These are phyloP conservation scores for Falco cherrug DNA, from an alignment of 2,797 vertebrate genomes.

Conservation along the genomic window DNA sequence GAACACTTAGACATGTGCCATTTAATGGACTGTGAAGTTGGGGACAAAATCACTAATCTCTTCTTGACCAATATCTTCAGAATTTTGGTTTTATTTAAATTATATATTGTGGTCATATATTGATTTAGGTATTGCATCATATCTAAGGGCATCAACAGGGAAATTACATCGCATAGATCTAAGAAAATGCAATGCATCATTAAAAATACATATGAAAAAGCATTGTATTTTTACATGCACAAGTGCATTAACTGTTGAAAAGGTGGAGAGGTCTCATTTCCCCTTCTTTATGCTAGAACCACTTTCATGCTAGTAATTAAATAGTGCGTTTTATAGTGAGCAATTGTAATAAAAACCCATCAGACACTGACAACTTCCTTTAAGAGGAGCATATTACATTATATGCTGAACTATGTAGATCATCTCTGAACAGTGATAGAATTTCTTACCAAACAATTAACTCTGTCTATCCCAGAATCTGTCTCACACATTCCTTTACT, in stretches of 20 bases:
- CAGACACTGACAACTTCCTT: slow-evolving; percentile 72
- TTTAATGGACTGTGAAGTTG: neutral
- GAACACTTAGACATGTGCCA: neutral
- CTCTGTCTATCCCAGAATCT: slow-evolving; percentile 33
- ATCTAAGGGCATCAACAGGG: neutral
- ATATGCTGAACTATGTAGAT: slow-evolving; percentile 62
- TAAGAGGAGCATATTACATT: slow-evolving; percentile 71
- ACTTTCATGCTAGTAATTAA: slow-evolving; percentile 75
- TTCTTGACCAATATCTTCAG: neutral
- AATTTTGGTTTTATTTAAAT: neutral
- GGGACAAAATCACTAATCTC: neutral
- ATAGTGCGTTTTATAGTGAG: slow-evolving; percentile 60
- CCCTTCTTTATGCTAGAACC: slow-evolving; percentile 73
- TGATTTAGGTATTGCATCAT: neutral
- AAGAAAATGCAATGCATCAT: slow-evolving; percentile 30
- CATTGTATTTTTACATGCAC: slow-evolving; percentile 64
- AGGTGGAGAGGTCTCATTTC: slow-evolving; percentile 70
- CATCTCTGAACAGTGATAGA: slow-evolving; percentile 67
- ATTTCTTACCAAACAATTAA: slow-evolving; percentile 69
- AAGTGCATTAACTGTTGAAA: slow-evolving; percentile 72
- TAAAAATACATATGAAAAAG: slow-evolving; percentile 58
- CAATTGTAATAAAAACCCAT: slow-evolving; percentile 72
- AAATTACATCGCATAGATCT: neutral
- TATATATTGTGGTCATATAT: neutral
- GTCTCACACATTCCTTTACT: slow-evolving; percentile 27